These are phyloP conservation scores for Sisor rabdophorus DNA, from an alignment of 2,113 vertebrate genomes.

Conservation along the genomic window DNA sequence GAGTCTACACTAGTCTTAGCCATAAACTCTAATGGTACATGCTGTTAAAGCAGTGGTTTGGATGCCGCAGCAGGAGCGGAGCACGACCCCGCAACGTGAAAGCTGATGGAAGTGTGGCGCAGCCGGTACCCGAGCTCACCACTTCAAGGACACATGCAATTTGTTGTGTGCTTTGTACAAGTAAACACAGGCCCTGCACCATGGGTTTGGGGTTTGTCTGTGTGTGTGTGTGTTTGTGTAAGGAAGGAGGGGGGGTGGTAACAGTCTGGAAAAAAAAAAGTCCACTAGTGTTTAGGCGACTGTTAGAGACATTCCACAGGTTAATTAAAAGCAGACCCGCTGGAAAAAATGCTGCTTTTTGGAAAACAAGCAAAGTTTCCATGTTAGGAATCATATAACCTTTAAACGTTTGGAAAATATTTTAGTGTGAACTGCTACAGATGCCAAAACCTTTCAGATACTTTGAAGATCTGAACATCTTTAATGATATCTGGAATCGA, in stretches of 20 bases:
- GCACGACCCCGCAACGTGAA: neutral
- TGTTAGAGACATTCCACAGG: slow-evolving; percentile 36
- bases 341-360: slow-evolving; percentile 10
- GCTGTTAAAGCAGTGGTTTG: slow-evolving; percentile 34
- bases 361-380: neutral
- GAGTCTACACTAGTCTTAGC: slow-evolving; percentile 29
- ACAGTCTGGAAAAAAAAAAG: slow-evolving; percentile 21
- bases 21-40: slow-evolving; percentile 27
- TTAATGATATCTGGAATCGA: no score
- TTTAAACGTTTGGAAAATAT: neutral
- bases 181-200: neutral
- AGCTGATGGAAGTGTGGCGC: neutral
- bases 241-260: neutral
- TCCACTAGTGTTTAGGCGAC: slow-evolving; percentile 12
- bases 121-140: slow-evolving; percentile 26
- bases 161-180: slow-evolving; percentile 37
- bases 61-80: slow-evolving; percentile 1
- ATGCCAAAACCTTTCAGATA: no score
- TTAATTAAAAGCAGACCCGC: slow-evolving; percentile 48
- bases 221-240: neutral
- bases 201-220: slow-evolving; percentile 6
- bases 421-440: neutral
- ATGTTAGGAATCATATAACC: neutral
- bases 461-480: no score
- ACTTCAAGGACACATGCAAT: slow-evolving; percentile 41